Base-by-base conservation (phyloP, 2,888 invertebrate genomes). In the Lasioglossum oenotherae region DNA sequence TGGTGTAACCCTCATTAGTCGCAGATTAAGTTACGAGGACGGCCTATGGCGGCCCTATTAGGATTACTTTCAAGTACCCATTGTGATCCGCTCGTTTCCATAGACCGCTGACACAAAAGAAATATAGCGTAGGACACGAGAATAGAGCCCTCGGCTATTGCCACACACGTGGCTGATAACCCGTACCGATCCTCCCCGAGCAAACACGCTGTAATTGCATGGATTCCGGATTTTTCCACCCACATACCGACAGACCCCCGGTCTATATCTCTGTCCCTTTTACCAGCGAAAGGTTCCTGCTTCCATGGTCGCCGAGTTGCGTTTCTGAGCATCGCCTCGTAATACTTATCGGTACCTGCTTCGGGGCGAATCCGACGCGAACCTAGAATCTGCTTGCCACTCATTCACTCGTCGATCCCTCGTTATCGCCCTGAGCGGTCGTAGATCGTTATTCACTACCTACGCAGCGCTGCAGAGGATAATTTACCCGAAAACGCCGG, bases 181-280 rank as follows among this genome's bases (percentile, higher is more conserved):
- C 82, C 82, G 87, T 82, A 87, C 88, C 88, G 90, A 92, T 92
- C 92, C 88, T 88, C 87, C 87, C 71, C 78, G 75, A 75, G 89
- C 91, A 91, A 84, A 92, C 92, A 89, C 89, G 91, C 90, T 90
- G 89, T 92, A 92, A 92, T 92, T 92, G 92, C 91, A 87, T 81
- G 86, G 88, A 87, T 77, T 86, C 85, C 72, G 73, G 80, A 88
- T 92, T 92, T 93, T 92, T 93, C 87, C 85, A 88, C 92, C 88
- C 88, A 91, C 88, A 89, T 90, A 84, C 35, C 31, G 77, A 71
- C 80, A 77, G 67, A 35, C 31, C 67, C 73, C 86, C 44, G 49
- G 64, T 57, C 74, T 74, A 80, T 78, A 84, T 86, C 84, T 76
- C 60, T 5, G 60, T 80, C 71, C 46, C 57, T 81, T 88, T 83